A percentile compares a stretch with the other conserved stretches of the same genome.
These are phyloP conservation scores for Balanococcus diminutus DNA, from an alignment of 2,888 invertebrate genomes.

Conservation along the genomic window DNA sequence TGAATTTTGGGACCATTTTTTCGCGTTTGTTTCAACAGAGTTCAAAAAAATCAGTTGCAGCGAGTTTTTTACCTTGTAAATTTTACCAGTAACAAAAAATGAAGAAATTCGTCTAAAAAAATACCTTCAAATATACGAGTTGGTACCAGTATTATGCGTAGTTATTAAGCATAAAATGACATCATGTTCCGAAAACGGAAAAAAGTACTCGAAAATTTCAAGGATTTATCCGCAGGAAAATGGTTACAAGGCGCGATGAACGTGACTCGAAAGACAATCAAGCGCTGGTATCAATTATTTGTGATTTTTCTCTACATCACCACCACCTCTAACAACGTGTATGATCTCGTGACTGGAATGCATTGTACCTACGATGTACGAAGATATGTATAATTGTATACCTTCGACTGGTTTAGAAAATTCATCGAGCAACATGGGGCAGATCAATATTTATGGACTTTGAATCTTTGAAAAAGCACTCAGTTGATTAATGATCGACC, in stretches of 20 bases:
- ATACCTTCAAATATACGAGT: neutral
- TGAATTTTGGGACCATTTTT: too few species aligned
- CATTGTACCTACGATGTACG: neutral
- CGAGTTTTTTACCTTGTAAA: too few species aligned
- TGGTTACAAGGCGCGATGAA: neutral
- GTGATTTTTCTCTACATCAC: neutral
- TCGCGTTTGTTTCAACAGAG: too few species aligned
- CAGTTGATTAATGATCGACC: neutral
- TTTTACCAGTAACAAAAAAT: too few species aligned
- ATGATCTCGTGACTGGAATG: conserved; percentile 9
- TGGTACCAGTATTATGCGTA: neutral
- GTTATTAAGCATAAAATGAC: neutral
- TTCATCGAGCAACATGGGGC: neutral
- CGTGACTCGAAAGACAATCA: conserved; percentile 32
- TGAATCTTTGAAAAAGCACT: neutral
- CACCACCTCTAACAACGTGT: neutral
- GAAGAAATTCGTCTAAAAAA: neutral
- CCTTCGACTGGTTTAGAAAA: neutral
- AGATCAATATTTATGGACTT: neutral
- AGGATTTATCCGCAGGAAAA: conserved; percentile 10
- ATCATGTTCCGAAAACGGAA: neutral
- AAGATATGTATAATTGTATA: neutral
- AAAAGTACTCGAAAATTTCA: conserved; percentile 9
- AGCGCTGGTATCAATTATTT: neutral
- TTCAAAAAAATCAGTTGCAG: too few species aligned